Conservation (phyloP, 1,140 invertebrate genomes). For the Drosophila kohkoa region DNA sequence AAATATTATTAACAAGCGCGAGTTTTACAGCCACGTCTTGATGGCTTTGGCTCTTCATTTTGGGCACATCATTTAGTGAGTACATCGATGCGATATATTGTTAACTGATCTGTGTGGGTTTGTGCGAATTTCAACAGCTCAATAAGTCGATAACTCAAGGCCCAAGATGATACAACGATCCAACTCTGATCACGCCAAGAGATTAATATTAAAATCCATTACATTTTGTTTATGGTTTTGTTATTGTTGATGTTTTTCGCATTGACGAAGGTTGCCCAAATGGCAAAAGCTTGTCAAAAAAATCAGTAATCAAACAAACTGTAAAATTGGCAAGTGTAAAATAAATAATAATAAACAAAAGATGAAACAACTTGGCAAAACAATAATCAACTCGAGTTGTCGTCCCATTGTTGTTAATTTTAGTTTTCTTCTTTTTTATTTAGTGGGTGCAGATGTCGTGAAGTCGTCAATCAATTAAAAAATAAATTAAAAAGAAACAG, state of each 20-base stretch:
- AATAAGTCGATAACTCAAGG: slow-evolving; percentile 73
- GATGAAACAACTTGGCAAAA: slow-evolving; percentile 1
- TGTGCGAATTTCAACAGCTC: slow-evolving; percentile 45
- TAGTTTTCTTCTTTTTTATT: not conserved
- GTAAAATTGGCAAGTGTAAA: slow-evolving; percentile 74
- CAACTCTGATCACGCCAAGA: slow-evolving; percentile 22
- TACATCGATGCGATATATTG: slow-evolving; percentile 2
- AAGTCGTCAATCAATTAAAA: slow-evolving; percentile 80
- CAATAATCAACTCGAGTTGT: slow-evolving; percentile 41
- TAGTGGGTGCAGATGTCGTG: slow-evolving; percentile 72
- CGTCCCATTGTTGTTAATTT: slow-evolving; percentile 52
- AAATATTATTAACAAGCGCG: slow-evolving; percentile 42
- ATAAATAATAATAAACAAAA: slow-evolving; percentile 29
- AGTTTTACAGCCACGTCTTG: not conserved
- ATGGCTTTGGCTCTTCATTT: slow-evolving; percentile 1
- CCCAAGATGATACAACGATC: slow-evolving; percentile 53
- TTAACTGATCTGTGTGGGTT: slow-evolving; percentile 40
- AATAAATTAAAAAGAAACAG: slow-evolving; percentile 38
- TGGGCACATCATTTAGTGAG: slow-evolving; percentile 18
- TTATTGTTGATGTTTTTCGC: slow-evolving; percentile 16
- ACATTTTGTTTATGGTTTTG: slow-evolving; percentile 49
- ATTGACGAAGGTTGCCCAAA: slow-evolving; percentile 64
- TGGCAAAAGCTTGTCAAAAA: slow-evolving; percentile 60
- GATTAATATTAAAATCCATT: slow-evolving; percentile 63
- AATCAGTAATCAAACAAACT: slow-evolving; percentile 43